Evolutionary conservation across 2,888 invertebrate genomes (phyloP), one percentile per base, ranked within the genome.

Genomic region (Tetheella fluctuosa): DNA sequence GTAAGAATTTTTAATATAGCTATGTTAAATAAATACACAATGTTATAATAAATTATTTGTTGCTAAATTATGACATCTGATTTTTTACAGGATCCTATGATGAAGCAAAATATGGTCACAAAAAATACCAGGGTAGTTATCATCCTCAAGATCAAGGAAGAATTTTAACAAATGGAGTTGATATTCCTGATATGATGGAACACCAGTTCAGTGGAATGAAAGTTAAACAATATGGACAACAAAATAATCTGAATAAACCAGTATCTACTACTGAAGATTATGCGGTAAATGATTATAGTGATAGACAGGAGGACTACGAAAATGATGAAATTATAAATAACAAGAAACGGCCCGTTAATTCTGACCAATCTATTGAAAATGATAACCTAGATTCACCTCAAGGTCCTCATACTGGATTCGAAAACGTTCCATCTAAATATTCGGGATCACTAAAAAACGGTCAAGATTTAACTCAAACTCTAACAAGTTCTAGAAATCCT

Each of bases 71-170:
- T n/a, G n/a, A n/a, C n/a, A 39, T n/a, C 28, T 25, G 30, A 10
- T 54, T 25, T 39, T 52, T 62, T 61, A 52, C 74, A 91, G 91
- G 91, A 53, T 85, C 81, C 20, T 92, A 91, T 15, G 79, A 89
- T 61, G 89, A 88, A 61, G 70, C 65, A 3, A 91, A 90, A 68
- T 91, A 91, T 69, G 91, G 91, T 13, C 69, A 88, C 48, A 76
- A 77, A 23, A 84, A 83, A 62, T 88, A 90, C 60, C 74, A 82
- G 66, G 69, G 67, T 7, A 63, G 59, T 10, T 68, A 65, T 37
- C 56, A 58, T 8, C 64, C 64, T 8, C 59, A 67, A 59, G 23
- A 28, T 7, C 59, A 56, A 17, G 62, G 63, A 1, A 59, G 39
- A 23, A 48, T 59, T 3, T 20, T 59, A 1, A 12, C 37, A 1